Conservation (phyloP, 1,140 invertebrate genomes). For the Oppia nitens region DNA sequence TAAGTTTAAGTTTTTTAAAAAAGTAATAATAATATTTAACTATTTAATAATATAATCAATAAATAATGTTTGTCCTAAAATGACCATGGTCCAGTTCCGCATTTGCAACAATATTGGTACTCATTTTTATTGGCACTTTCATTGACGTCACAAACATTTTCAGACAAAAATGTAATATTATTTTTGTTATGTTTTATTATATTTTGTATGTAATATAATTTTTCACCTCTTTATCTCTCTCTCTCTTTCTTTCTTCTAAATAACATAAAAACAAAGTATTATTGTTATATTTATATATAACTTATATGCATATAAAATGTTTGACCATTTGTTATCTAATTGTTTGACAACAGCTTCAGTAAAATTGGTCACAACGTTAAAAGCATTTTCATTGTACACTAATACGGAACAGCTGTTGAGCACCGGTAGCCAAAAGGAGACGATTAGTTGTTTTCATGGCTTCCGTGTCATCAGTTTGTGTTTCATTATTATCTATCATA, state of each 20-base stretch:
- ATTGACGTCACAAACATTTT: neutral
- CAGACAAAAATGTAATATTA: too few species aligned
- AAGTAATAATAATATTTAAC: too few species aligned
- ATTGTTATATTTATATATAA: too few species aligned
- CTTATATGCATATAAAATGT: too few species aligned
- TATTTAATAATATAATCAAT: too few species aligned
- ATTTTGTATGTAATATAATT: too few species aligned
- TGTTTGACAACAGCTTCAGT: neutral
- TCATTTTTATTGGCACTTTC: neutral
- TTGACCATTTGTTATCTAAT: neutral
- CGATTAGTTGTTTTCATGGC: constrained; percentile 11
- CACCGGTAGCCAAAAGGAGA: neutral
- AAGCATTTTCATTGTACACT: neutral
- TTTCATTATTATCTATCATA: constrained; percentile 10
- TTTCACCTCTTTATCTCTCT: too few species aligned
- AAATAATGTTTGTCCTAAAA: too few species aligned
- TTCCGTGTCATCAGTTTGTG: constrained; percentile 4
- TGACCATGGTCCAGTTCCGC: neutral
- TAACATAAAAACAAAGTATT: too few species aligned
- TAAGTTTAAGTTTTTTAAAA: too few species aligned
- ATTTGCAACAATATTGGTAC: neutral
- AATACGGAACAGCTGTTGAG: neutral
- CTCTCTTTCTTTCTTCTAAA: too few species aligned
- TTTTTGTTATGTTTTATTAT: too few species aligned
- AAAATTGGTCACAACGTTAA: neutral